These are phyloP conservation scores for Ardeotis arabs DNA, from an alignment of 2,113 vertebrate species.

Conservation along the genomic window DNA sequence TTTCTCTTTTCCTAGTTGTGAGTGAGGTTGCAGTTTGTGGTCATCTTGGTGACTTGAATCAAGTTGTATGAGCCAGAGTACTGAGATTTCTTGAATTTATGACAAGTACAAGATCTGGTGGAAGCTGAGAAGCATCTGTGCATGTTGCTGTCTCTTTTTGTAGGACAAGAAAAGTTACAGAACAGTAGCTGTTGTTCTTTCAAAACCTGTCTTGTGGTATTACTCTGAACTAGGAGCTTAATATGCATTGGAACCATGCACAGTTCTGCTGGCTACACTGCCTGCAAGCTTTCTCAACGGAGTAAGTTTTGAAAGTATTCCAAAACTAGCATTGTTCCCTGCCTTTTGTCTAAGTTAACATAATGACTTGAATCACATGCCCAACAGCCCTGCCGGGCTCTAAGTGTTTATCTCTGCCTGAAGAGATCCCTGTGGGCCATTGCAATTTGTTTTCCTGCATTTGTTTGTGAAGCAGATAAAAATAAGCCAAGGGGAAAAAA, in stretches of 20 bases:
- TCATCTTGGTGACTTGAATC: background rate
- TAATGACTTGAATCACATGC: background rate
- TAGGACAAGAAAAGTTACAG: background rate
- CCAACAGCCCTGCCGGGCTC: background rate
- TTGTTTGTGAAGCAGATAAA: background rate
- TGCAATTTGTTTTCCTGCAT: background rate
- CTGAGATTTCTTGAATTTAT: background rate
- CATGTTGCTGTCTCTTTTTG: background rate
- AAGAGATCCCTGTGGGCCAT: background rate
- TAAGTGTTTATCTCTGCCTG: background rate
- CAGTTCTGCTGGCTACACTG: constrained; percentile 15
- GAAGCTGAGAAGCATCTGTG: background rate
- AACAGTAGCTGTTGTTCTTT: constrained; percentile 28
- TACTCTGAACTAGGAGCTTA: constrained; percentile 10
- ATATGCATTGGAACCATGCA: background rate
- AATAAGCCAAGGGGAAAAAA: background rate
- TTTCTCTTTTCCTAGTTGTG: background rate
- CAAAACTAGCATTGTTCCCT: constrained; percentile 19
- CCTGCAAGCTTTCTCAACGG: background rate
- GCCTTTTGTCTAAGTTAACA: background rate
- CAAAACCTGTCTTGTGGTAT: constrained; percentile 21
- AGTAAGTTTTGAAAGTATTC: constrained; percentile 39
- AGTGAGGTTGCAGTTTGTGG: background rate
- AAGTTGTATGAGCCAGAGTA: background rate
- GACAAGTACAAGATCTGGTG: background rate